phyloP scores from a whole-genome alignment of 2,113 vertebrate genomes.

The Esox niger region DNA sequence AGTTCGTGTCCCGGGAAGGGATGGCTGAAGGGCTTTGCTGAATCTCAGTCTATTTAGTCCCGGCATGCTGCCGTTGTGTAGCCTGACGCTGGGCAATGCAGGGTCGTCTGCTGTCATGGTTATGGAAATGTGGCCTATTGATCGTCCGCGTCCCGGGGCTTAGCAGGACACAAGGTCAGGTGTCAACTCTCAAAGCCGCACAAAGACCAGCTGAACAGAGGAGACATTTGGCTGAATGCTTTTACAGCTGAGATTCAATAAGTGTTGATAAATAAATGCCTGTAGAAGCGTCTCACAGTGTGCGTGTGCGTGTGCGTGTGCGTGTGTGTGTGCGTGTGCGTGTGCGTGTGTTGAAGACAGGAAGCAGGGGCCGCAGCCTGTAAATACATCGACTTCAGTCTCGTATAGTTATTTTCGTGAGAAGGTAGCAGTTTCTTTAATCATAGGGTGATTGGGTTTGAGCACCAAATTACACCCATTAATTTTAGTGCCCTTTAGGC shows the following conservation, averaged over 20 bases:
- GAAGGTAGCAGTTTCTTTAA: constrained; percentile 16
- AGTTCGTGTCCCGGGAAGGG: constrained; percentile 37
- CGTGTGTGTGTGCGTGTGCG: no score
- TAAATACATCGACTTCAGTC: background rate
- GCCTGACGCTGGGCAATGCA: constrained; percentile 31
- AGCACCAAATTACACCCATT: no score
- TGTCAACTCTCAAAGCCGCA: constrained; percentile 18
- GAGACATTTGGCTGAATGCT: background rate
- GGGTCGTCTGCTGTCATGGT: constrained; percentile 69
- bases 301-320: no score
- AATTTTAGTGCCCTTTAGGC: no score
- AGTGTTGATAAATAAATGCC: no score
- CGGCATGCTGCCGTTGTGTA: constrained; percentile 34
- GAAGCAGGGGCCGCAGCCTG: no score
- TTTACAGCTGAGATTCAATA: background rate
- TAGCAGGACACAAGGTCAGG: constrained; percentile 54
- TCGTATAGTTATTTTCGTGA: constrained; percentile 14
- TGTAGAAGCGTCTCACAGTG: no score
- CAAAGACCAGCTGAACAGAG: background rate
- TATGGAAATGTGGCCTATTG: constrained; percentile 65
- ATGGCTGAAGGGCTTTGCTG: constrained; percentile 26
- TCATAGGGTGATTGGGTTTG: constrained; percentile 30
- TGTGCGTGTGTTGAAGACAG: no score
- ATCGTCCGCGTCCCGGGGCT: constrained; percentile 35
- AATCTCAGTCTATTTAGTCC: constrained; percentile 63